These are phyloP conservation scores for Euphonia xanthogaster DNA, from an alignment of 2,797 vertebrate species.

Conservation along the genomic window DNA sequence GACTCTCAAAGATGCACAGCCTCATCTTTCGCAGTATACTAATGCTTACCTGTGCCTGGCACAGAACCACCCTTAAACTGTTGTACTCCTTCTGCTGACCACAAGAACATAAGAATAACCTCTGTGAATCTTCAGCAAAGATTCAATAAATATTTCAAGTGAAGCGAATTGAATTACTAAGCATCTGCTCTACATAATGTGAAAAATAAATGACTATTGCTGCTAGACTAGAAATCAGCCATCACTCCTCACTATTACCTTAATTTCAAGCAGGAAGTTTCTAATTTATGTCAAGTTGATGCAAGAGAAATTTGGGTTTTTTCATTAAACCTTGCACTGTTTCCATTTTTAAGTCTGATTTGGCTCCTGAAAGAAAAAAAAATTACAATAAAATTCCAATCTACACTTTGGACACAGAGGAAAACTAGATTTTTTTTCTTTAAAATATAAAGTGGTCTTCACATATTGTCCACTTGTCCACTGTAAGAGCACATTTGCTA, in stretches of 20 bases:
- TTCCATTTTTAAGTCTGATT: neutral
- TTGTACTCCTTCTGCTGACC: neutral
- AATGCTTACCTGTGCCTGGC: neutral
- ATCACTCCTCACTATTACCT: neutral
- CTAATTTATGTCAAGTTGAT: neutral
- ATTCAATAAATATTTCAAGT: neutral
- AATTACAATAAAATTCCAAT: neutral
- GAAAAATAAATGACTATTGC: neutral
- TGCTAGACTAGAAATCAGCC: neutral
- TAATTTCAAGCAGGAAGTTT: neutral
- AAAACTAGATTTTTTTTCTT: neutral
- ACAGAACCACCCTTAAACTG: neutral
- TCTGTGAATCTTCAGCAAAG: neutral
- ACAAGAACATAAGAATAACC: neutral
- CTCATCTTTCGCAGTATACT: neutral
- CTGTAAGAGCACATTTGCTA: neutral
- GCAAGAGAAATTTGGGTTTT: neutral
- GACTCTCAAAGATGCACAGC: fast-evolving
- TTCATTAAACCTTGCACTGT: neutral
- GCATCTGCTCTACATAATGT: neutral
- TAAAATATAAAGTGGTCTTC: neutral
- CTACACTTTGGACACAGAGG: neutral
- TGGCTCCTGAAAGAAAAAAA: neutral
- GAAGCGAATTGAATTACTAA: neutral
- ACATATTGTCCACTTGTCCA: neutral